Percentiles rank a stretch among this genome's conserved stretches.
phyloP scores from a whole-genome alignment of 2,888 invertebrate species.

The Malacosoma neustria region DNA sequence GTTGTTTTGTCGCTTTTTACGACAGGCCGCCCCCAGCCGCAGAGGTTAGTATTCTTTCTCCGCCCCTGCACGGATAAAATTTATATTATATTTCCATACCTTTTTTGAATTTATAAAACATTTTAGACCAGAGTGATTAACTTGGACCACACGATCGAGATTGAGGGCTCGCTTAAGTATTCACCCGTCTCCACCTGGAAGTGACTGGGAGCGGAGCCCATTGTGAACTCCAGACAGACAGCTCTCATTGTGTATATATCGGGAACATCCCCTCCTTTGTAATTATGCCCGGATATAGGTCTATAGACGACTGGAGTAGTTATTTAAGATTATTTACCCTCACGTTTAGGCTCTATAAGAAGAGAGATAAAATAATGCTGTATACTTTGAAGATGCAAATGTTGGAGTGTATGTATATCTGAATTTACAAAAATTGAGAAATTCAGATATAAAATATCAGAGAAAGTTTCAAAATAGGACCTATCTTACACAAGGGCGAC shows the following conservation, averaged over 20 bases:
- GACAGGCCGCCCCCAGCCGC: too few relatives aligned
- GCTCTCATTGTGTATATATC: constrained; percentile 28
- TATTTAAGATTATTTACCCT: neutral
- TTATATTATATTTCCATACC: too few relatives aligned
- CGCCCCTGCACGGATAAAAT: neutral
- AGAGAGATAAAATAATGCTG: too few relatives aligned
- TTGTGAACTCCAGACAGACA: constrained; percentile 56
- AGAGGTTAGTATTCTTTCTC: too few relatives aligned
- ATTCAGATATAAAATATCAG: too few relatives aligned
- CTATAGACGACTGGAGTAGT: neutral
- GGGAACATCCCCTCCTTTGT: neutral
- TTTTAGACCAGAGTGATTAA: neutral
- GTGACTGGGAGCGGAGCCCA: constrained; percentile 48
- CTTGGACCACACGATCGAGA: constrained; percentile 10
- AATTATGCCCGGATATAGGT: neutral
- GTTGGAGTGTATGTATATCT: too few relatives aligned
- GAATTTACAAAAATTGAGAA: too few relatives aligned
- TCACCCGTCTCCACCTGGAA: constrained; percentile 57
- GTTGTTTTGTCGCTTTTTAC: too few relatives aligned
- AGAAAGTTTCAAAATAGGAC: too few relatives aligned
- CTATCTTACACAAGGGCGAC: too few relatives aligned
- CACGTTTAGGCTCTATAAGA: neutral
- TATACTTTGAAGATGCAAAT: too few relatives aligned
- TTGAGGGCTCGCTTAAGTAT: constrained; percentile 39
- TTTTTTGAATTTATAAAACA: too few relatives aligned